phyloP scores from a whole-genome alignment of 1,140 invertebrate genomes.

The Condylostylus longicornis region DNA sequence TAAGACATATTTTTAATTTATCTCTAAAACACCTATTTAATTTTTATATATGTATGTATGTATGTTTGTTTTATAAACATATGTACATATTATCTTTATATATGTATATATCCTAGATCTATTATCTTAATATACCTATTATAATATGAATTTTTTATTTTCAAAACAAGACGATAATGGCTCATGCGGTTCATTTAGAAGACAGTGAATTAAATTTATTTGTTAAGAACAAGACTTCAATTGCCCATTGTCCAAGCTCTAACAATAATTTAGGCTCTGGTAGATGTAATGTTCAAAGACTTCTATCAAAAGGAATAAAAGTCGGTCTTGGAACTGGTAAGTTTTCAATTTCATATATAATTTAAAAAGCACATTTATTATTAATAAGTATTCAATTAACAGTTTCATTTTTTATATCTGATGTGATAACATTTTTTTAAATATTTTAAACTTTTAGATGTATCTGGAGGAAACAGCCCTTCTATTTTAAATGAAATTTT shows the following conservation, averaged over 20 bases:
- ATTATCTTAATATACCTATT: neutral
- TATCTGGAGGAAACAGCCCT: conserved; percentile 60
- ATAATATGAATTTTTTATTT: neutral
- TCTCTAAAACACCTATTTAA: neutral
- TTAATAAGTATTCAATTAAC: conserved; percentile 3
- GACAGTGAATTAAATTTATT: conserved; percentile 57
- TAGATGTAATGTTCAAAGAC: conserved; percentile 55
- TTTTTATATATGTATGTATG: neutral
- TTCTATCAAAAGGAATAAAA: conserved; percentile 48
- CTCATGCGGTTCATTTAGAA: conserved; percentile 63
- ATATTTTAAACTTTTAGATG: too few species aligned
- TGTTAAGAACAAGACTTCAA: conserved; percentile 40
- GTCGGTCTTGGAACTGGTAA: conserved; percentile 63
- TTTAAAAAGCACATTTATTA: conserved; percentile 4
- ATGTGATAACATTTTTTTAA: too few species aligned
- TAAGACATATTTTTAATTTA: neutral
- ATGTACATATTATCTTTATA: neutral
- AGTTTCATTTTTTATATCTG: conserved; percentile 4
- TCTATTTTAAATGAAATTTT: conserved; percentile 64
- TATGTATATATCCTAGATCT: neutral
- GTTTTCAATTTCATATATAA: conserved; percentile 36
- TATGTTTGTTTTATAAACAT: too few species aligned
- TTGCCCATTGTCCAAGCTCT: conserved; percentile 77
- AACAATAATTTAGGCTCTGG: conserved; percentile 74
- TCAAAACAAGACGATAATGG: conserved; percentile 42